Evolutionary conservation across 92 coral and sea anemone genomes (phyloP).

Genomic region (Paramuricea clavata): DNA sequence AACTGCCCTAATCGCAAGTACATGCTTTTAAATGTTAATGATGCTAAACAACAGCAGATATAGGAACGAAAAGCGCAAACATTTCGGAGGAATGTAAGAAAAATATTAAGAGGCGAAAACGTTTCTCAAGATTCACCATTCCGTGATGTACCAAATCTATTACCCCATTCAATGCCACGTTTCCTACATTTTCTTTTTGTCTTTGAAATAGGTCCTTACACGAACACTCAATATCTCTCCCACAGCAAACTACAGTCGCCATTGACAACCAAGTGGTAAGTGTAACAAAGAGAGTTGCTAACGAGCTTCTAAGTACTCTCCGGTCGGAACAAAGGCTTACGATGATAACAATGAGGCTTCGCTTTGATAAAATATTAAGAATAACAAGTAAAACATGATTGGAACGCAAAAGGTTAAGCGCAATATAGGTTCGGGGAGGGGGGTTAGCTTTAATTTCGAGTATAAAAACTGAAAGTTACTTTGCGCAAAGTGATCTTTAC

Average conservation of each 20-base stretch:
- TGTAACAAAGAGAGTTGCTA: slow-evolving; percentile 27
- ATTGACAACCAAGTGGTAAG: slow-evolving; percentile 97
- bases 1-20: background rate
- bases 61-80: background rate
- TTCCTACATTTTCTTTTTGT: slow-evolving; percentile 9
- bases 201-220: slow-evolving; percentile 39
- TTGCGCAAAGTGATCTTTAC: too few species aligned
- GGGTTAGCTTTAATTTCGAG: too few species aligned
- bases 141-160: background rate
- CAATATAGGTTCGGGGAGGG: too few species aligned
- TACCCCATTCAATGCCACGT: background rate
- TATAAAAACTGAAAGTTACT: too few species aligned
- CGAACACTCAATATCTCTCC: slow-evolving; percentile 78
- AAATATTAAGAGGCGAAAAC: background rate
- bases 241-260: slow-evolving; percentile 99
- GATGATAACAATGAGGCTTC: background rate
- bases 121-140: background rate
- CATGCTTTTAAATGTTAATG: background rate
- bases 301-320: background rate
- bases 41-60: background rate
- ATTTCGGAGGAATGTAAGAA: background rate
- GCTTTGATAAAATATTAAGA: too few species aligned
- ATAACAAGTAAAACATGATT: background rate
- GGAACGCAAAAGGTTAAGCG: too few species aligned
- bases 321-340: slow-evolving; percentile 1